These are phyloP conservation scores for Troides oblongomaculatus DNA, from an alignment of 2,888 invertebrate species.

Conservation along the genomic window DNA sequence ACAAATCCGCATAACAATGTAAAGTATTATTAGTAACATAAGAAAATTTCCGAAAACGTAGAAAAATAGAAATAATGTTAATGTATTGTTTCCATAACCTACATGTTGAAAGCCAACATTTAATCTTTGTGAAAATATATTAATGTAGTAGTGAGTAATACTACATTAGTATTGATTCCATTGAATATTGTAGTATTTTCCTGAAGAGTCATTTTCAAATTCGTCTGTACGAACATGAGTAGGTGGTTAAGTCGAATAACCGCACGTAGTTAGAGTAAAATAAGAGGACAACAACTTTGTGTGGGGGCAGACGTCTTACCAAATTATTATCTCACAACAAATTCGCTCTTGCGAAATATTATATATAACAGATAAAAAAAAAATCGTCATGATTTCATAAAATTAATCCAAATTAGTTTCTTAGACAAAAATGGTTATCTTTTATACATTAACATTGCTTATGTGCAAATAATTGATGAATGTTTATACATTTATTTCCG, in stretches of 20 bases:
- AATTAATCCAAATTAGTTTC: background rate
- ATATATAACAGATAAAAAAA: slow-evolving; percentile 5
- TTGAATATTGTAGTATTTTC: background rate
- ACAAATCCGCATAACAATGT: too few relatives aligned
- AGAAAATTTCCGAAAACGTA: too few relatives aligned
- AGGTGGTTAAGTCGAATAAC: background rate
- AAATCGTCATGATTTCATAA: background rate
- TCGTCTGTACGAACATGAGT: background rate
- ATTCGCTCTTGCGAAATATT: slow-evolving; percentile 11
- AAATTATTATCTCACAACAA: slow-evolving; percentile 17
- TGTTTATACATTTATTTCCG: slow-evolving; percentile 21
- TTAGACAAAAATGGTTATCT: background rate
- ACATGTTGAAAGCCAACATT: too few relatives aligned
- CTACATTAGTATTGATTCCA: background rate
- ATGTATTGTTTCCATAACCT: too few relatives aligned
- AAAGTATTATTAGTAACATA: too few relatives aligned
- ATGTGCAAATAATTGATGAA: slow-evolving; percentile 15
- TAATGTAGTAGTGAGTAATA: too few relatives aligned
- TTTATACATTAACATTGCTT: slow-evolving; percentile 7
- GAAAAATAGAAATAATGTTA: too few relatives aligned
- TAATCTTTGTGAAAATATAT: too few relatives aligned
- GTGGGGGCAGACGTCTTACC: slow-evolving; percentile 25
- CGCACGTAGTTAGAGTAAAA: background rate
- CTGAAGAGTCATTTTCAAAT: background rate
- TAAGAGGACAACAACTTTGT: slow-evolving; percentile 20